Base-by-base conservation (phyloP, 2,797 vertebrate species). In the Pipistrellus pipistrellus region DNA sequence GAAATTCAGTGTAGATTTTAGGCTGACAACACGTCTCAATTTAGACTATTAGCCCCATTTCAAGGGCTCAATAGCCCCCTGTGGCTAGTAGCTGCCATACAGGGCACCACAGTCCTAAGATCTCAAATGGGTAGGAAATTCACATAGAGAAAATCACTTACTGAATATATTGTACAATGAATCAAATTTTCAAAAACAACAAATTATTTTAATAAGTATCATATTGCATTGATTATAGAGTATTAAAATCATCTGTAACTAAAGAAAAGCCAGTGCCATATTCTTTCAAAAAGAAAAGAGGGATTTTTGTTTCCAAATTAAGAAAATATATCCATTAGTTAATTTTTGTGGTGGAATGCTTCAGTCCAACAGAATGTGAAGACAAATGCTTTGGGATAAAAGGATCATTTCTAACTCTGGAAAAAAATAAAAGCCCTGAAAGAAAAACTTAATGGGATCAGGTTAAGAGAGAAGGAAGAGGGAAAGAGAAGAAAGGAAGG, bases 191-290 rank as follows among this genome's bases (percentile, higher is more conserved):
- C 17, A 46, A 86, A 90, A 77, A 81, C 46, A 44, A 76, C 44
- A 44, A 76, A 76, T 20, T 81, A 27, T 83, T 93, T 80, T 77
- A 75, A 66, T 35, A 57, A 44, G 27, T 18, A 6, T 92, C 23
- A 3, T 66, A 68, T 55, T 68, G 59, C 88, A 75, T 21, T 94
- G 46, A 55, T 91, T 85, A 75, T 12, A 55, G 51, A 66, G n/a
- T 20, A 66, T 48, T 44, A 71, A 23, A 91, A 80, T 57, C 15
- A 53, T 72, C 27, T 82, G 7, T 35, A 87, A 51, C 44, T 57
- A 59, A 86, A 78, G 75, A 71, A 96, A 86, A 85, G n/a, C 64
- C 53, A 88, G 32, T 48, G 53, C 32, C 32, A 25, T 44, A 35
- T 73, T 83, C 53, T 71, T 46, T 68, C 14, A 38, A 86, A 48